Conservation (phyloP, 2,113 vertebrate species). For the Peromyscus californicus region DNA sequence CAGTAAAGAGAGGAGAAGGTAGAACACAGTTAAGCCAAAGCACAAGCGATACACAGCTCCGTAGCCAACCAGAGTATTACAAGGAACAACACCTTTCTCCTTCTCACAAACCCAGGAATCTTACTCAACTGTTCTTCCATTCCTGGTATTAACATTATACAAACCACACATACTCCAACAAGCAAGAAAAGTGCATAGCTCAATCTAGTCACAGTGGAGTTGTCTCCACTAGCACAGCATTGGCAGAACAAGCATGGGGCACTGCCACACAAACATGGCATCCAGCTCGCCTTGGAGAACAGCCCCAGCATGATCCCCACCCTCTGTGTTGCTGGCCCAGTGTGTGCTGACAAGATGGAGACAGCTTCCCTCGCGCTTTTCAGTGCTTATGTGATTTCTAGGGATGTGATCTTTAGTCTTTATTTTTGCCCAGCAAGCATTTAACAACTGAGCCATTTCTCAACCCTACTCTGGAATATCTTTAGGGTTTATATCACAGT, state of each 20-base stretch:
- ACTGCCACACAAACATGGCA: conserved; percentile 97
- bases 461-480: background rate
- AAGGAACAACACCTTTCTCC: conserved; percentile 94
- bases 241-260: conserved; percentile 96
- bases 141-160: conserved; percentile 97
- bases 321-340: background rate
- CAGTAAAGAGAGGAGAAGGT: conserved; percentile 96
- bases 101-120: conserved; percentile 98
- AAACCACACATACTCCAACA: conserved; percentile 94
- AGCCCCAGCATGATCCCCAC: conserved; percentile 97
- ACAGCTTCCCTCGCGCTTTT: background rate
- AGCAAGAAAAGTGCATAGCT: conserved; percentile 97
- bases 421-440: background rate
- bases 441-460: background rate
- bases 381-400: conserved; percentile 77
- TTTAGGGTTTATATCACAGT: background rate
- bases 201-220: conserved; percentile 97
- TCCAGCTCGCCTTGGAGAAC: conserved; percentile 98
- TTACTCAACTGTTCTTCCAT: conserved; percentile 99
- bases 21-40: conserved; percentile 99
- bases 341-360: conserved; percentile 84
- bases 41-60: conserved; percentile 98
- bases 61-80: conserved; percentile 97
- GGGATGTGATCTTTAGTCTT: background rate
- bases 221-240: conserved; percentile 98